A percentile compares a stretch with the other conserved stretches of the same genome.
phyloP scores from a whole-genome alignment of 2,888 invertebrate genomes.

The Hypsopygia costalis region DNA sequence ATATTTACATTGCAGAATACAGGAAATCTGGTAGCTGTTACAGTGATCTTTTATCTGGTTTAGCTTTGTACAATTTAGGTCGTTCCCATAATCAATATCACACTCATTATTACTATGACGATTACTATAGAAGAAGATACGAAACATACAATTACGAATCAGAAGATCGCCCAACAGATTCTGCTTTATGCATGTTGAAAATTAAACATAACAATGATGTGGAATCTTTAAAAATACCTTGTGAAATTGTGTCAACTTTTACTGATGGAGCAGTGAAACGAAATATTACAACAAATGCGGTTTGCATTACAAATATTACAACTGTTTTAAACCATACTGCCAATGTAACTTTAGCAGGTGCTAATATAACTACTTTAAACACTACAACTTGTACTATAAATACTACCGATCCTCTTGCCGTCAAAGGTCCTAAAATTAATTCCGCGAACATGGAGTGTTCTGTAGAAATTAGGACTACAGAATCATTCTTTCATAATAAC shows the following conservation, averaged over 20 bases:
- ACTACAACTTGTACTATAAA: slow-evolving; percentile 37
- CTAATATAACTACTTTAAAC: slow-evolving; percentile 26
- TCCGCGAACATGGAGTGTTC: slow-evolving; percentile 46
- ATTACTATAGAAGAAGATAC: slow-evolving; percentile 57
- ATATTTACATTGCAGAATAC: slow-evolving; percentile 59
- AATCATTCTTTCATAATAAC: slow-evolving; percentile 35
- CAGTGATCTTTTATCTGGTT: slow-evolving; percentile 57
- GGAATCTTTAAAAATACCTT: slow-evolving; percentile 57
- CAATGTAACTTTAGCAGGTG: too few species aligned
- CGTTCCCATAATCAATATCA: slow-evolving; percentile 55
- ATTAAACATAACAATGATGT: slow-evolving; percentile 48
- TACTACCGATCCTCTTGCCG: slow-evolving; percentile 47
- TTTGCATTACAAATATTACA: slow-evolving; percentile 38
- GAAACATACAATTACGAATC: slow-evolving; percentile 24
- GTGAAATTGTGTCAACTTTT: slow-evolving; percentile 71
- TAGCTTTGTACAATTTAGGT: slow-evolving; percentile 64
- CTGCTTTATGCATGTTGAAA: slow-evolving; percentile 53
- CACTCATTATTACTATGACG: slow-evolving; percentile 61
- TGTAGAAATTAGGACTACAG: slow-evolving; percentile 52
- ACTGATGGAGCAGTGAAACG: slow-evolving; percentile 38
- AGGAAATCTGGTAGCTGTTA: slow-evolving; percentile 61
- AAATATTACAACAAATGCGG: slow-evolving; percentile 31
- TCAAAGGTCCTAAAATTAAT: slow-evolving; percentile 46
- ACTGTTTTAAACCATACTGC: slow-evolving; percentile 13
- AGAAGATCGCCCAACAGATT: slow-evolving; percentile 31